These are phyloP conservation scores for Pagetopsis macropterus DNA, from an alignment of 2,797 vertebrate genomes.

Conservation along the genomic window DNA sequence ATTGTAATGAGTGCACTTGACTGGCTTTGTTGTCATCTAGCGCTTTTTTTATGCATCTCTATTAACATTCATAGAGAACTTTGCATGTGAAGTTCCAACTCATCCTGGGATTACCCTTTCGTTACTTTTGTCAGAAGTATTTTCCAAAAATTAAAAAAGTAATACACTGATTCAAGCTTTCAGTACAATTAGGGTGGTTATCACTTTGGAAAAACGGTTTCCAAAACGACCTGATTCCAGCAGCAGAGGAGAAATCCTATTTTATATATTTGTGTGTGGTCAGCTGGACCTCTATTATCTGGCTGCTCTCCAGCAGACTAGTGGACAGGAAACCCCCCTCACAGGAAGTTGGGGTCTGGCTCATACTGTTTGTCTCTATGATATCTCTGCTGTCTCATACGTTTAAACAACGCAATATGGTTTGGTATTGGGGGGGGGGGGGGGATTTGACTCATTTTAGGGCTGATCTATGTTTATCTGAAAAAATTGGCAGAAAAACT, in stretches of 20 bases:
- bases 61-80: constrained; percentile 5
- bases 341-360: constrained; percentile 63
- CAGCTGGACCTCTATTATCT: constrained; percentile 48
- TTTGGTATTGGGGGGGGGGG: background rate
- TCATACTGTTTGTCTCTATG: constrained; percentile 38
- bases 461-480: background rate
- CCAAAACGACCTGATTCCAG: constrained; percentile 5
- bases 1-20: background rate
- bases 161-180: constrained; percentile 19
- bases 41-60: background rate
- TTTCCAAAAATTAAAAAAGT: background rate
- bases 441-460: background rate
- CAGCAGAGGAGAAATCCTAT: constrained; percentile 7
- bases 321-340: constrained; percentile 30
- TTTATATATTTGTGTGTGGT: constrained; percentile 11
- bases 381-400: constrained; percentile 12
- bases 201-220: background rate
- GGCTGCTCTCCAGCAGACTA: constrained; percentile 47
- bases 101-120: background rate
- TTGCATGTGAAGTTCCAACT: background rate
- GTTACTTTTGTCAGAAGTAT: background rate
- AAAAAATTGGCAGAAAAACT: background rate
- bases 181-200: constrained; percentile 10
- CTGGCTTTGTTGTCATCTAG: background rate
- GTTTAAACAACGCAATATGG: background rate